Base-by-base conservation (phyloP, 2,113 vertebrate genomes). In the Otolemur garnettii region DNA sequence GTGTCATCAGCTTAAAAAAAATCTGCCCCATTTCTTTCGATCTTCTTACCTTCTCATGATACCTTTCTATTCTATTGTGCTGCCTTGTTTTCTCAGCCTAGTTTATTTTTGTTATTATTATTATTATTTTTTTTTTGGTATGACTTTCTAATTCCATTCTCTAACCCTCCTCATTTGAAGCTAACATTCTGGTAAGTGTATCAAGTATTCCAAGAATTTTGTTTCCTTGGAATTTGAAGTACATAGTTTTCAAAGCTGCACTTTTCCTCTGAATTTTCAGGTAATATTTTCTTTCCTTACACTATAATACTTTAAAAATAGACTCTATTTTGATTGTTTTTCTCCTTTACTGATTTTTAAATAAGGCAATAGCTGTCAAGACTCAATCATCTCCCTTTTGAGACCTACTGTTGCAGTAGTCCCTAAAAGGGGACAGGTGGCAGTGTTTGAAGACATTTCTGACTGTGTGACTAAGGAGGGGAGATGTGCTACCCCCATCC, bases 251-350 rank as follows among this genome's bases (percentile, higher is more conserved):
- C 60, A 72, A 91, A 72, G 13, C 14, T 77, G 19, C 87, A 35
- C 28, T 94, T 94, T 94, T 80, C 19, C 59, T 91, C 28, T 94
- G 28, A 78, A 11, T 91, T 19, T 96, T 92, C 35, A 81, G 69
- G 35, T 91, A 92, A 42, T 68, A 89, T 45, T 91, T 85, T 82
- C 89, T 89, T 96, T 93, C 15, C 42, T 21, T 85, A 33, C 95
- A 89, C 35, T 81, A 55, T 0, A 38, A 7, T 69, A 94, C 79
- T 96, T 97, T 85, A 14, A 91, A 97, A 75, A 85, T 38, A 93
- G 35, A 28, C 30, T 78, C 14, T n/a, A 55, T 59, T 62, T 78
- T 85, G 78, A 94, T 78, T 82, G 81, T 93, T 78, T 72, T 75
- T 72, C 28, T 89, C 81, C 77, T 95, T 74, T 68, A 50, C 17